Evolutionary conservation across 2,888 invertebrate genomes (phyloP).

Genomic region (Boloria euphrosyne): DNA sequence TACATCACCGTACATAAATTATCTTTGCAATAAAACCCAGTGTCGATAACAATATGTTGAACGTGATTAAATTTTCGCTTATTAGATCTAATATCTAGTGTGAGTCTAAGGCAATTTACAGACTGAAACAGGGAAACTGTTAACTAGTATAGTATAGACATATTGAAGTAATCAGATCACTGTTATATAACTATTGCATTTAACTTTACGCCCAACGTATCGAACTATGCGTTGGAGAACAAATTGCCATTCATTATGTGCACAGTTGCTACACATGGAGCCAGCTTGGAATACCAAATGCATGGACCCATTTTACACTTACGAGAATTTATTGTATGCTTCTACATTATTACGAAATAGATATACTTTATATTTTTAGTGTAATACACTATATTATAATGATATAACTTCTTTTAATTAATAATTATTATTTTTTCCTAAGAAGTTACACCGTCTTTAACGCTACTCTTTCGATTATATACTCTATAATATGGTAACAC

Average conservation of each 20-base stretch:
- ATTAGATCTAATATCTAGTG: too few relatives aligned
- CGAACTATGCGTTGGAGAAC: slow-evolving; percentile 6
- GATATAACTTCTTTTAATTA: too few relatives aligned
- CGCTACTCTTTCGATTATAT: too few relatives aligned
- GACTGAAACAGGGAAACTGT: background rate
- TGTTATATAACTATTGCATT: slow-evolving; percentile 9
- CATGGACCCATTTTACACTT: slow-evolving; percentile 5
- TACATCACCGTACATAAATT: too few relatives aligned
- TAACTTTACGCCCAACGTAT: slow-evolving; percentile 11
- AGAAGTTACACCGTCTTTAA: too few relatives aligned
- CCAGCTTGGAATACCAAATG: slow-evolving; percentile 17
- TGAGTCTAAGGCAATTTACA: background rate
- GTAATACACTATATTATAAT: too few relatives aligned
- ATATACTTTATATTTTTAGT: background rate
- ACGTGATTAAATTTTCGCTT: too few relatives aligned
- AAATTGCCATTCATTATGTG: slow-evolving; percentile 44
- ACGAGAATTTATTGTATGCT: slow-evolving; percentile 7
- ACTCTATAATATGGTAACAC: too few relatives aligned
- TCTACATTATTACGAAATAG: background rate
- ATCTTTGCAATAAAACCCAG: too few relatives aligned
- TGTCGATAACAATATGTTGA: too few relatives aligned
- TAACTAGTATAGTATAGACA: background rate
- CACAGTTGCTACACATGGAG: slow-evolving; percentile 33
- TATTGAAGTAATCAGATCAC: slow-evolving; percentile 3
- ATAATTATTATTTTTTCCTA: too few relatives aligned